Base-by-base conservation (phyloP, 2,888 invertebrate species). In the Dione vanillae region DNA sequence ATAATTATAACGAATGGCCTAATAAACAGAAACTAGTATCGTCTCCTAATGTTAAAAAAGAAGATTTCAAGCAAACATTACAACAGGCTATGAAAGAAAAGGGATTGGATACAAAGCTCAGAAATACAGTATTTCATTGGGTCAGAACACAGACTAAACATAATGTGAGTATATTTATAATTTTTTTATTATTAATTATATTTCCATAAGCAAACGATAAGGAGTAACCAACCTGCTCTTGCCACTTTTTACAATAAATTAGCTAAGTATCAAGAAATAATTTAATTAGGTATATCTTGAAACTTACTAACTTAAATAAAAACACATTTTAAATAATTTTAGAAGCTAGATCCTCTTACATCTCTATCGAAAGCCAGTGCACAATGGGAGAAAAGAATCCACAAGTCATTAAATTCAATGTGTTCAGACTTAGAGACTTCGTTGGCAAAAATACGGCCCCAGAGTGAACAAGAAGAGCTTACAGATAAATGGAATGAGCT, bases 371-470 rank as follows among this genome's bases (percentile, higher is more conserved):
- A 98, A 89, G 96, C 97, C 16, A 98, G 98, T 82, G 95, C 96
- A 37, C 96, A 97, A 78, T 99, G 99, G 99, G 99, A 99, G 85
- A 96, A 97, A 78, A 94, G 98, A 74, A 98, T 99, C 66, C 96
- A 98, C 79, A 99, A 99, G 90, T 98, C 98, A 27, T 92, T 99
- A 69, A 98, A 98, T 91, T 98, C 98, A 1, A 99, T 99, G 97
- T 98, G 98, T 80, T 96, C 96, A 54, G 98, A 99, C 88, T 91
- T 99, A 59, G 97, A 97, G 81, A 96, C 98, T 56, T 96, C 97
- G 8, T 88, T 98, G 73, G 97, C 97, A 1, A 96, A 96, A 83
- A 93, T 96, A 75, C 93, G 98, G 74, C 92, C 95, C 11, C 95
- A 95, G 45, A 94, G 94, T 54, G 98, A 99, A 83, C 96, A 95